Conservation (phyloP, 2,888 invertebrate genomes). For the Zaprionus bogoriensis region DNA sequence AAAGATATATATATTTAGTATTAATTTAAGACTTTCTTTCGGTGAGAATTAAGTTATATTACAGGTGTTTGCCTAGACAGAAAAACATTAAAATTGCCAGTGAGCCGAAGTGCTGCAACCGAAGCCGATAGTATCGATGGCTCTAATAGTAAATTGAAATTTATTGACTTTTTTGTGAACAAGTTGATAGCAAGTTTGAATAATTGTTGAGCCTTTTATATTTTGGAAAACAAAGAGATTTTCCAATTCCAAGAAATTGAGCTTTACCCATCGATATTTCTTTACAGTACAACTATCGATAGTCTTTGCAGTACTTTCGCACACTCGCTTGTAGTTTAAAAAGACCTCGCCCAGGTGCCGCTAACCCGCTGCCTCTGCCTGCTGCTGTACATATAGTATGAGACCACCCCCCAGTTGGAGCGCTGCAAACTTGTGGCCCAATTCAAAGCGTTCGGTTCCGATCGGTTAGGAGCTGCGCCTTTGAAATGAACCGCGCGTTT, state of each 20-base stretch:
- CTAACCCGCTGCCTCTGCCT: not conserved
- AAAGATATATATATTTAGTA: conserved; percentile 1
- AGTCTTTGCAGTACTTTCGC: not conserved
- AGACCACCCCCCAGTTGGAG: not conserved
- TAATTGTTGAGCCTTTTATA: not conserved
- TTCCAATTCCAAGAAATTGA: not conserved
- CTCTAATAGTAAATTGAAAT: too few relatives aligned
- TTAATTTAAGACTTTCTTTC: conserved; percentile 12
- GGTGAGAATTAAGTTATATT: conserved; percentile 48
- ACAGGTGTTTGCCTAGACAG: conserved; percentile 39
- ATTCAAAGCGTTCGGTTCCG: conserved; percentile 37
- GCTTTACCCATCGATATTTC: not conserved
- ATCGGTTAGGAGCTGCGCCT: not conserved
- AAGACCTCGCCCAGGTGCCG: conserved; percentile 1
- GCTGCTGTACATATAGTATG: not conserved
- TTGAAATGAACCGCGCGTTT: conserved; percentile 62
- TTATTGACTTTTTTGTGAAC: too few relatives aligned
- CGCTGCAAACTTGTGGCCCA: conserved; percentile 57
- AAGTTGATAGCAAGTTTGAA: not conserved
- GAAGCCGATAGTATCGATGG: not conserved
- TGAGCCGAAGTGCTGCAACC: not conserved
- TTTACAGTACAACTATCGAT: not conserved
- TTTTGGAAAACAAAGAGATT: not conserved
- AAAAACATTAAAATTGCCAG: conserved; percentile 19
- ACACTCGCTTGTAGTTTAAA: not conserved